Conservation (phyloP, 2,888 invertebrate genomes). For the Stenodera caucasica region DNA sequence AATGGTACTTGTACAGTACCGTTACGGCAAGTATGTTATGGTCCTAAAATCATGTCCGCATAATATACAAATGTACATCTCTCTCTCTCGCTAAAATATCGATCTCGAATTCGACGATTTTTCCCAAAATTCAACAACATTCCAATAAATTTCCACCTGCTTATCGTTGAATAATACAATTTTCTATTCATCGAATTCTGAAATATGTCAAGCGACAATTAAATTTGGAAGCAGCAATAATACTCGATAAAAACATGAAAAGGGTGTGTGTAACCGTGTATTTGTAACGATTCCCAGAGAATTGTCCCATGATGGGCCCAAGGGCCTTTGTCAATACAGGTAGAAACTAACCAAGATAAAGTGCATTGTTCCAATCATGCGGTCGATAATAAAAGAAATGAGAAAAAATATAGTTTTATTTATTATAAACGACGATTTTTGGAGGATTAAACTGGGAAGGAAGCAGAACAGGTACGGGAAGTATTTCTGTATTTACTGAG, state of each 20-base stretch:
- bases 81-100: not conserved
- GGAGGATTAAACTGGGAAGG: not conserved
- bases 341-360: constrained; percentile 7
- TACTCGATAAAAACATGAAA: not conserved
- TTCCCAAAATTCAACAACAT: not conserved
- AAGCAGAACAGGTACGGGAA: constrained; percentile 4
- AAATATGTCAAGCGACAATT: constrained; percentile 1
- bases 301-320: constrained; percentile 1
- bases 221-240: not conserved
- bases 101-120: not conserved
- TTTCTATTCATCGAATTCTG: not conserved
- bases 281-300: constrained; percentile 6
- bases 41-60: constrained; percentile 7
- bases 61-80: too few relatives aligned
- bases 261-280: constrained; percentile 9
- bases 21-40: not conserved
- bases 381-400: not conserved
- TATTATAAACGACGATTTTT: not conserved
- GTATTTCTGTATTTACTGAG: not conserved
- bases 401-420: not conserved
- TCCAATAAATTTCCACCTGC: not conserved
- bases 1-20: constrained; percentile 6
- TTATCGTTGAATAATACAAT: too few relatives aligned
- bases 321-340: not conserved
- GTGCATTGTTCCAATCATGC: not conserved